A percentile compares a stretch with the other conserved stretches of the same genome.
These are phyloP conservation scores for Toxotes jaculatrix DNA, from an alignment of 2,113 vertebrate species.

Conservation along the genomic window DNA sequence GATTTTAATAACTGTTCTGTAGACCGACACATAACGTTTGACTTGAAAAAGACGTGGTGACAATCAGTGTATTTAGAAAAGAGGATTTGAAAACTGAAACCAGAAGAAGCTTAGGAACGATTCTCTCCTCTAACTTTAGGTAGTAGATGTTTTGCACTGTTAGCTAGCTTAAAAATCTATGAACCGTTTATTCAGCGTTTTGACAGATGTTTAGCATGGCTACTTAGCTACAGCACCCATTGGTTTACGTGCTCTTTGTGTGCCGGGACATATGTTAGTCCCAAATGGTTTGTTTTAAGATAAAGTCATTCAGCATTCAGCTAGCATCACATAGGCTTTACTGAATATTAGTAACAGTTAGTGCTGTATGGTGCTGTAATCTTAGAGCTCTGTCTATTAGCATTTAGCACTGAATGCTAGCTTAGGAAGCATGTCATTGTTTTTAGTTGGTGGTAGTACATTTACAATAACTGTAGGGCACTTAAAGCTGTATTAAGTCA, in stretches of 20 bases:
- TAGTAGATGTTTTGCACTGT: background rate
- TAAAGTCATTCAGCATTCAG: background rate
- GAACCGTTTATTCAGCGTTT: background rate
- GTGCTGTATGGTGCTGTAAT: background rate
- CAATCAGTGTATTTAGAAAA: slow-evolving; percentile 28
- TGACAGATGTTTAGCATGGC: slow-evolving; percentile 1
- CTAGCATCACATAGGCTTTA: background rate
- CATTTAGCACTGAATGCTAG: slow-evolving; percentile 24
- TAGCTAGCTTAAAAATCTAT: background rate
- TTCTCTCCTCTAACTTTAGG: background rate
- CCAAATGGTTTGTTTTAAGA: background rate
- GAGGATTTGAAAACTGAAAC: background rate
- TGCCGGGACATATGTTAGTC: background rate
- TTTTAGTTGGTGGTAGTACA: background rate
- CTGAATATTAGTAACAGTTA: background rate
- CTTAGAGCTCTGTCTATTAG: background rate
- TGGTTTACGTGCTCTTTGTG: background rate
- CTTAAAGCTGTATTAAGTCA: background rate
- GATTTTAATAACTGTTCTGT: background rate
- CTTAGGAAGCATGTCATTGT: background rate
- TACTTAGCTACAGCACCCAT: background rate
- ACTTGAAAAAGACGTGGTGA: slow-evolving; percentile 41
- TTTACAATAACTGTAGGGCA: background rate
- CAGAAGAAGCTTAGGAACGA: background rate
- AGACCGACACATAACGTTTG: background rate